Evolutionary conservation across 2,888 invertebrate genomes (phyloP), one percentile per base, ranked within the genome.

Genomic region (Ophioninae sp.): DNA sequence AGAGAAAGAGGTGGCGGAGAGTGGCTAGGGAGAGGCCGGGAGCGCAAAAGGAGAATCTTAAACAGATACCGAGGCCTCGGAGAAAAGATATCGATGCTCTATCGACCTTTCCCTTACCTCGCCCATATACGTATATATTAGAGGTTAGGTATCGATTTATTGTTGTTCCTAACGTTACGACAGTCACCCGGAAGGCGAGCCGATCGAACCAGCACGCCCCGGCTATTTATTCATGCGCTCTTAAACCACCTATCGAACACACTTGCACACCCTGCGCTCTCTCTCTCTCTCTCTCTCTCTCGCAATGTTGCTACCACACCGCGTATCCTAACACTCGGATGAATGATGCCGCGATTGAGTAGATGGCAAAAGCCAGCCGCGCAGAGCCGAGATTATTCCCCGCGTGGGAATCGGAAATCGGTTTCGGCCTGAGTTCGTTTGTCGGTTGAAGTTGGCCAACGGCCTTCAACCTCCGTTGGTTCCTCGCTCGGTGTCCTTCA

Each of bases 101-200:
- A 75, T 81, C 82, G 82, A 84, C 84, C 84, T 84, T 81, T 83
- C 67, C 72, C 79, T 81, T 68, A 37, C 73, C 64, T 64, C 74
- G 69, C 74, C 58, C 39, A 56, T 68, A 74, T 79, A 73, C 68
- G 58, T 73, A 74, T 69, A 82, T 22, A 22, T 13, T 51, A 17
- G 20, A 59, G 59, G 51, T 51, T 51, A 17, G 8, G 59, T 78
- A 82, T 85, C 85, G 86, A 86, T 87, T 85, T 85, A 87, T 86
- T 86, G 79, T 87, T 84, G 86, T 86, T 84, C 73, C 81, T 79
- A 81, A 75, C 81, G 81, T 86, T 86, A 86, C 86, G 84, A 87
- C 82, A 84, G 81, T 87, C 84, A 87, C 87, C 87, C 87, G 87
- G 87, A 87, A 87, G 86, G 85, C 84, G 84, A 85, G 80, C 63